Evolutionary conservation across 2,797 vertebrate genomes (phyloP).

Genomic region (Glossophaga mutica): DNA sequence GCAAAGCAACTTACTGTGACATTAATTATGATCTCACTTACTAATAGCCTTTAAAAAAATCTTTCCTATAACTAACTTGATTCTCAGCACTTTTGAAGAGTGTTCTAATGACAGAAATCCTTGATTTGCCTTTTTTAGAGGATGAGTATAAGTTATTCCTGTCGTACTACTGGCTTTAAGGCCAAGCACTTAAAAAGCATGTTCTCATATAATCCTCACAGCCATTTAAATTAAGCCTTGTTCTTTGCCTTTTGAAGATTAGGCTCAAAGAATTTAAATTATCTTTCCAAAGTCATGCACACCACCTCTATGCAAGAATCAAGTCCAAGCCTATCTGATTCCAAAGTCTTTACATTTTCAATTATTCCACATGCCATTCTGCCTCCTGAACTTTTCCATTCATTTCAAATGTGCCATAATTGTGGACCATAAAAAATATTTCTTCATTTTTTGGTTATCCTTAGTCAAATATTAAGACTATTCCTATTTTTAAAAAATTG

Average conservation of each 20-base stretch:
- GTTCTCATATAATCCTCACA: background rate
- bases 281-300: background rate
- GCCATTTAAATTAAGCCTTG: background rate
- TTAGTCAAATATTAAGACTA: background rate
- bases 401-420: slow-evolving; percentile 13
- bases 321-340: background rate
- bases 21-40: background rate
- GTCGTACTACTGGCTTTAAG: background rate
- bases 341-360: background rate
- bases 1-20: background rate
- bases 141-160: background rate
- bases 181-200: background rate
- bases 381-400: background rate
- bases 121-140: slow-evolving; percentile 36
- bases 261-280: background rate
- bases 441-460: background rate
- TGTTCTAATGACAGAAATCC: background rate
- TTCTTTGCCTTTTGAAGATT: background rate
- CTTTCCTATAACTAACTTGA: background rate
- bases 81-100: background rate
- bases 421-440: background rate
- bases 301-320: background rate
- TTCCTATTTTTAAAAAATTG: background rate
- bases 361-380: background rate
- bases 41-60: background rate